A percentile compares a stretch with the other conserved stretches of the same genome.
These are phyloP conservation scores for Menidia beryllina DNA, from an alignment of 2,113 vertebrate species.

Conservation along the genomic window DNA sequence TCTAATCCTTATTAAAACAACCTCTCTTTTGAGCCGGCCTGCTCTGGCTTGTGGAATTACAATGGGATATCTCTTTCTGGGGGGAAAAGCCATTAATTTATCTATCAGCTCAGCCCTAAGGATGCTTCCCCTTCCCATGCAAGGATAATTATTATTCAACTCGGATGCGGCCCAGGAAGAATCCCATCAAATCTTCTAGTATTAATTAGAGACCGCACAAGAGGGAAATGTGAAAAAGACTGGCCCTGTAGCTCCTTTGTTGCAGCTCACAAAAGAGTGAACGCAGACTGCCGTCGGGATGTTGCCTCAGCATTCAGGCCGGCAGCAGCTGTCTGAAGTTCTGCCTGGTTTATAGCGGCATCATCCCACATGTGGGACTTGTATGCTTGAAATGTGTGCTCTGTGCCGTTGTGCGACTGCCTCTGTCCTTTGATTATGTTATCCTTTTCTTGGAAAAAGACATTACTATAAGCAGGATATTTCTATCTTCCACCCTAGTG, in stretches of 20 bases:
- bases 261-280: slow-evolving; percentile 43
- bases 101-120: slow-evolving; percentile 49
- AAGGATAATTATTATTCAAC: slow-evolving; percentile 50
- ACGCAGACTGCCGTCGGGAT: slow-evolving; percentile 24
- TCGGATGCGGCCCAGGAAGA: slow-evolving; percentile 39
- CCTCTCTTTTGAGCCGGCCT: slow-evolving; percentile 35
- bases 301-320: slow-evolving; percentile 27
- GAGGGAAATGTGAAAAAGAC: slow-evolving; percentile 33
- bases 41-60: slow-evolving; percentile 24
- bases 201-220: slow-evolving; percentile 58
- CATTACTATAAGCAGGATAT: slow-evolving; percentile 18
- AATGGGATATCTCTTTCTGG: slow-evolving; percentile 43
- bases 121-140: slow-evolving; percentile 23
- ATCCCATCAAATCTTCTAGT: slow-evolving; percentile 52
- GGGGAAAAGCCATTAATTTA: slow-evolving; percentile 64
- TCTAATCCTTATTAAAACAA: slow-evolving; percentile 41
- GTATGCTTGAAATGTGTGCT: neutral
- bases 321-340: slow-evolving; percentile 12
- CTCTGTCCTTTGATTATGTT: neutral
- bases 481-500: slow-evolving; percentile 8
- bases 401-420: neutral
- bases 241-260: slow-evolving; percentile 55
- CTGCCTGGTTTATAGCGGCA: slow-evolving; percentile 30
- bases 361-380: neutral
- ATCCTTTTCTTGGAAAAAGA: slow-evolving; percentile 15